Base-by-base conservation (phyloP, 2,888 invertebrate genomes). In the Lottia gigantea region DNA sequence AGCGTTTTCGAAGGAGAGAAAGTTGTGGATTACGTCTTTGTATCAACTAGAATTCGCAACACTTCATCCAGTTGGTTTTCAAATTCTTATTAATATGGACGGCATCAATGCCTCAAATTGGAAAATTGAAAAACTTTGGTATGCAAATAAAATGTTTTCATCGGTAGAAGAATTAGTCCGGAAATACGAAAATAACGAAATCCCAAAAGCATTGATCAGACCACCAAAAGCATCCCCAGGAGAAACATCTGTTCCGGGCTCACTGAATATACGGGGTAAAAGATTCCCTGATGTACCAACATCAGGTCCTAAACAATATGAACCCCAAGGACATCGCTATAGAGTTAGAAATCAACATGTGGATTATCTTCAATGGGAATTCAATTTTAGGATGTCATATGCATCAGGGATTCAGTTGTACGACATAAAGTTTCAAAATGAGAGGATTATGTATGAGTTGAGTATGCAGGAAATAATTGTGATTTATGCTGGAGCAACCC, bases 391-490 rank as follows among this genome's bases (percentile, higher is more conserved):
- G 15, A 75, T 83, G 73, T 77, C 79, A 1, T 73, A 80, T 12
- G 71, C 74, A 2, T 71, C 75, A 4, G 84, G 84, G 0, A 76
- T 79, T 14, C 80, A 80, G 69, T 23, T 83, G 61, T 82, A 79
- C 71, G 80, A 82, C 64, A 74, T 85, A 8, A 70, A 68, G 6
- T 84, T 75, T 72, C 64, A 71, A 49, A 76, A 73, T 0, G 76
- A 85, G 70, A 68, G 82, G 66, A 80, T 85, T 7, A 79, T 77
- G 12, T 83, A 84, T 69, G 85, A 85, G 66, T 67, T 85, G 7
- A 82, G 84, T 61, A 74, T 85, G 40, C 84, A 84, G 67, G 85
- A 85, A 67, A 68, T 83, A 4, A 74, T 73, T 1, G 82, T 82
- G 15, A 72, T 83, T 64, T 85, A 85, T 72, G 78, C 82, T 0